Evolutionary conservation across 2,888 invertebrate species (phyloP).

Genomic region (Cephus pygmeus): DNA sequence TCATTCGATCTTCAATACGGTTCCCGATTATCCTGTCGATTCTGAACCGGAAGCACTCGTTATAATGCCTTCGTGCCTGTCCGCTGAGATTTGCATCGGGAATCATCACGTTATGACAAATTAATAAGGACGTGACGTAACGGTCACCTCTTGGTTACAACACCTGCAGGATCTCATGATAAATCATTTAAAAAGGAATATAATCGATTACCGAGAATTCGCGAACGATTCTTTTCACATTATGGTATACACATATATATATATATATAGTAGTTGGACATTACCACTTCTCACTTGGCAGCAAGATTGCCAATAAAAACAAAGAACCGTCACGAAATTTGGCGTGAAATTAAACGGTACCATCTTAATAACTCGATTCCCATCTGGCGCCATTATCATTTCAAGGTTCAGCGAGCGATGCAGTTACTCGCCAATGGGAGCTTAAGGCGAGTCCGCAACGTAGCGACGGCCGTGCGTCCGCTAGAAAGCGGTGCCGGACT

Average conservation of each 20-base stretch:
- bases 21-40: neutral
- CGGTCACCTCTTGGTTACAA: neutral
- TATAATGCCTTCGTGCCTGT: neutral
- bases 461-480: neutral
- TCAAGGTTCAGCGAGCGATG: neutral
- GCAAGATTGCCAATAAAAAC: neutral
- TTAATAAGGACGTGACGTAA: neutral
- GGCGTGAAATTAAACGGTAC: neutral
- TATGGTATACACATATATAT: neutral
- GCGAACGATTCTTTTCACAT: neutral
- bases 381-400: neutral
- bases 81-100: neutral
- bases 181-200: neutral
- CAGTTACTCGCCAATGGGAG: neutral
- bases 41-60: neutral
- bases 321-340: neutral
- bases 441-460: neutral
- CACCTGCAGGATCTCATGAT: neutral
- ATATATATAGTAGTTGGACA: neutral
- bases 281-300: neutral
- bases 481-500: neutral
- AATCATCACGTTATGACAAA: neutral
- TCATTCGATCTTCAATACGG: neutral
- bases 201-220: neutral
- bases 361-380: neutral